Evolutionary conservation across 2,888 invertebrate species (phyloP).

Genomic region (Caenorhabditis parvicauda): DNA sequence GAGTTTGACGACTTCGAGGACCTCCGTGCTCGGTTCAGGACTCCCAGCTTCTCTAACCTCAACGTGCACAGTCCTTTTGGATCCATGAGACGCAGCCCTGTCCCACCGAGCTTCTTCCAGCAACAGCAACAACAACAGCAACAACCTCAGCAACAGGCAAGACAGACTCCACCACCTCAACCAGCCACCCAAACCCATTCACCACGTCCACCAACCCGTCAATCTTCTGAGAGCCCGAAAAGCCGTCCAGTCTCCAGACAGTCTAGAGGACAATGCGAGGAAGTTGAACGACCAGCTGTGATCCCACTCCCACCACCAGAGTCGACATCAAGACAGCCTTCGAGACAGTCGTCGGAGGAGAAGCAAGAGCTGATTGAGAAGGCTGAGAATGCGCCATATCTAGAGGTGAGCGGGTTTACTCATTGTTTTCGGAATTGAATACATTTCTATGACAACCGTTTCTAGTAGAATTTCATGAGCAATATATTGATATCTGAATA

Average conservation of each 20-base stretch:
- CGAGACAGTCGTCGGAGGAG: too few relatives aligned
- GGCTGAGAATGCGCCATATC: too few relatives aligned
- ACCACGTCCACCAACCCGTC: constrained; percentile 17
- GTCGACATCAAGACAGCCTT: too few relatives aligned
- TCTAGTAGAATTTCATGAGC: too few relatives aligned
- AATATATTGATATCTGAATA: too few relatives aligned
- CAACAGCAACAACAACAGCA: constrained; percentile 2
- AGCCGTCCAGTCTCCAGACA: not conserved
- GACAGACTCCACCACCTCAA: constrained; percentile 5
- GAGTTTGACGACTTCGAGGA: not conserved
- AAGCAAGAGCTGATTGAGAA: too few relatives aligned
- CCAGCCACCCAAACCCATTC: constrained; percentile 12
- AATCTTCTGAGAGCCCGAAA: constrained; percentile 1
- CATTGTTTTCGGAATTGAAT: too few relatives aligned
- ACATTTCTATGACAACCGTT: too few relatives aligned
- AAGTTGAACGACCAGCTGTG: constrained; percentile 22
- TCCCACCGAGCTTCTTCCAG: constrained; percentile 16
- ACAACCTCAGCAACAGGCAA: not conserved
- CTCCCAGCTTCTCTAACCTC: too few relatives aligned
- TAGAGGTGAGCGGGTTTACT: too few relatives aligned
- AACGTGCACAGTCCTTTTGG: too few relatives aligned
- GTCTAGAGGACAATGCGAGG: not conserved
- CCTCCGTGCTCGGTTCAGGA: not conserved
- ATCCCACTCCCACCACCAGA: constrained; percentile 29
- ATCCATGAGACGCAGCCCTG: constrained; percentile 18